phyloP scores from a whole-genome alignment of 2,888 invertebrate species.

The Tetramorium bicarinatum region DNA sequence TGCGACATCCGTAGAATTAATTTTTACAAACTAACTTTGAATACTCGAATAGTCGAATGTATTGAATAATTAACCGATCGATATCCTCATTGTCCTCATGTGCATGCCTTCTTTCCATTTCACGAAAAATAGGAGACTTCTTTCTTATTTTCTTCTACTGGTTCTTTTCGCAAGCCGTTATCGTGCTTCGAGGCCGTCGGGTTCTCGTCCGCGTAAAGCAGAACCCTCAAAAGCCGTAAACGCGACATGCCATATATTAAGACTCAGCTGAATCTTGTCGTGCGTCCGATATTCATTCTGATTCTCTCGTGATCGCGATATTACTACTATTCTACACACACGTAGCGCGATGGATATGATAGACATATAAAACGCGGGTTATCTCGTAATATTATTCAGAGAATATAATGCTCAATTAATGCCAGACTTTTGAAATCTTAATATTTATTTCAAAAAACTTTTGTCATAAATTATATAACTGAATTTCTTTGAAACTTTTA shows the following conservation, averaged over 20 bases:
- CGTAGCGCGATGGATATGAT: neutral
- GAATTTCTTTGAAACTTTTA: neutral
- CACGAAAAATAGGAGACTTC: slow-evolving; percentile 10
- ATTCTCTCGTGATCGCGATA: slow-evolving; percentile 32
- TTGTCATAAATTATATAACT: slow-evolving; percentile 7
- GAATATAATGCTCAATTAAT: slow-evolving; percentile 35
- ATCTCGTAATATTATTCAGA: slow-evolving; percentile 1
- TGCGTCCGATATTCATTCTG: slow-evolving; percentile 53
- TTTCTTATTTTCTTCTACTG: slow-evolving; percentile 1
- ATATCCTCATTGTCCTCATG: neutral
- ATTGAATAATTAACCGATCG: neutral
- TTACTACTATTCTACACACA: slow-evolving; percentile 23
- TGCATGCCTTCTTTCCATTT: neutral
- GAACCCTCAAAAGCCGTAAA: slow-evolving; percentile 46
- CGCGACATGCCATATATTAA: slow-evolving; percentile 62
- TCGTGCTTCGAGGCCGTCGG: slow-evolving; percentile 40
- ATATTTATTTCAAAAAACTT: neutral
- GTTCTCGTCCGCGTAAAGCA: slow-evolving; percentile 35
- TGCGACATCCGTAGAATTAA: neutral
- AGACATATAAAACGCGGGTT: neutral
- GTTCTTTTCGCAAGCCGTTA: slow-evolving; percentile 30
- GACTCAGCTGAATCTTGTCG: slow-evolving; percentile 20
- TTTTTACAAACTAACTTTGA: neutral
- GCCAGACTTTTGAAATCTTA: neutral
- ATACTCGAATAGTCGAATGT: neutral